These are phyloP conservation scores for Poeciliopsis turneri DNA, from an alignment of 2,797 vertebrate species.

Conservation along the genomic window DNA sequence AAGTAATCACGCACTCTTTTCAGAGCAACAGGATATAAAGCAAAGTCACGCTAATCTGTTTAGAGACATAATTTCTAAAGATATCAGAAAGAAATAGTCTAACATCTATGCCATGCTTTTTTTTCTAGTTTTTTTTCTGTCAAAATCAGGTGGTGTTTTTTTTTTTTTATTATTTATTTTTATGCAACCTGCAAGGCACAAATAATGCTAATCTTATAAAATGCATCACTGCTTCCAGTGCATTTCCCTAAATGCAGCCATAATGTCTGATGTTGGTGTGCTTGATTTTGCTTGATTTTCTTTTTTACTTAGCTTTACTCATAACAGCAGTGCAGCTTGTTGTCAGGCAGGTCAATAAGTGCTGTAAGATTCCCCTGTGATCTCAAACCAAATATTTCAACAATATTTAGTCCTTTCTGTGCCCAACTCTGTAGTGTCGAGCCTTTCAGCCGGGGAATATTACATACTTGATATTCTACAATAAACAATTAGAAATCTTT, in stretches of 20 bases:
- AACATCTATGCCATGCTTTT: not conserved
- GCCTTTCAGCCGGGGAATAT: not conserved
- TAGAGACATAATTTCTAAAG: not conserved
- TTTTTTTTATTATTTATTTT: not conserved
- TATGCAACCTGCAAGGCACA: not conserved
- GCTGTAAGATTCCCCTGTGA: not conserved
- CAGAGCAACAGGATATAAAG: not conserved
- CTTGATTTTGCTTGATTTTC: not conserved
- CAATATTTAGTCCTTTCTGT: not conserved
- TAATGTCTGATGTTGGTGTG: not conserved
- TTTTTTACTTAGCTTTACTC: not conserved
- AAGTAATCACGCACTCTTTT: too few species aligned
- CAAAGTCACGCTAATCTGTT: not conserved
- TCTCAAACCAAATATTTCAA: conserved; percentile 8
- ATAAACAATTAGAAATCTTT: not conserved
- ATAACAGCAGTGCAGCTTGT: not conserved
- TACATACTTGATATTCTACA: not conserved
- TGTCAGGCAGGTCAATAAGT: not conserved
- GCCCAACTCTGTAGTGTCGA: not conserved
- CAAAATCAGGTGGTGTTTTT: not conserved
- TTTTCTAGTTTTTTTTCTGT: not conserved
- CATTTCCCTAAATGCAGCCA: too few species aligned
- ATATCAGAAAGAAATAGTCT: not conserved
- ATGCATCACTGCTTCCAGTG: not conserved
- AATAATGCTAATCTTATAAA: not conserved